These are phyloP conservation scores for Morpho deidamia DNA, from an alignment of 2,888 invertebrate species.

Conservation along the genomic window DNA sequence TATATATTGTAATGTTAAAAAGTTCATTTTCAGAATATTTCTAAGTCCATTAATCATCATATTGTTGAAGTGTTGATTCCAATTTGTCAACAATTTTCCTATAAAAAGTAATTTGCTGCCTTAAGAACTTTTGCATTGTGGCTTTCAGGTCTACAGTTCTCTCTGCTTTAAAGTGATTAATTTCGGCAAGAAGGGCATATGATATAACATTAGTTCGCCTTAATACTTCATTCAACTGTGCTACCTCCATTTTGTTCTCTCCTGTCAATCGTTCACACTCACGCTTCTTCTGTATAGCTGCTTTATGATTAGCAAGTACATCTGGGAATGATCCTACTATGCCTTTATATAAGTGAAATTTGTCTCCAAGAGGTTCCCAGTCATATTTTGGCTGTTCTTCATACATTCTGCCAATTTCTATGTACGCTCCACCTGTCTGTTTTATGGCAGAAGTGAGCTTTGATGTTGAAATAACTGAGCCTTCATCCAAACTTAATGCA, in stretches of 20 bases:
- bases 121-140: conserved; percentile 91
- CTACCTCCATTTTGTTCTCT: conserved; percentile 90
- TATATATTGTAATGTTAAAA: conserved; percentile 31
- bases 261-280: conserved; percentile 90
- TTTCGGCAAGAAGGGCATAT: conserved; percentile 95
- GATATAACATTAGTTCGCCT: conserved; percentile 94
- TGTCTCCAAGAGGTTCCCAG: conserved; percentile 94
- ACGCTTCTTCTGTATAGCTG: conserved; percentile 91
- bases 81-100: conserved; percentile 88
- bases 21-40: conserved; percentile 21
- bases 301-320: conserved; percentile 92
- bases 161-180: conserved; percentile 94
- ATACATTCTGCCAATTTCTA: conserved; percentile 91
- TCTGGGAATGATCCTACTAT: conserved; percentile 94
- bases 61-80: conserved; percentile 76
- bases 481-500: conserved; percentile 89
- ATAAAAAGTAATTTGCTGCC: conserved; percentile 95
- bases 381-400: conserved; percentile 94
- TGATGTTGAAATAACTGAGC: conserved; percentile 79
- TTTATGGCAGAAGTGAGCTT: conserved; percentile 89
- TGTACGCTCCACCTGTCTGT: conserved; percentile 92
- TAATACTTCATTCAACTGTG: conserved; percentile 88
- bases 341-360: conserved; percentile 96
- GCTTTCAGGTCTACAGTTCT: conserved; percentile 90
- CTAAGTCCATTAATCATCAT: conserved; percentile 51